Base-by-base conservation (phyloP, 2,888 invertebrate species). In the Andricus quercusramuli region DNA sequence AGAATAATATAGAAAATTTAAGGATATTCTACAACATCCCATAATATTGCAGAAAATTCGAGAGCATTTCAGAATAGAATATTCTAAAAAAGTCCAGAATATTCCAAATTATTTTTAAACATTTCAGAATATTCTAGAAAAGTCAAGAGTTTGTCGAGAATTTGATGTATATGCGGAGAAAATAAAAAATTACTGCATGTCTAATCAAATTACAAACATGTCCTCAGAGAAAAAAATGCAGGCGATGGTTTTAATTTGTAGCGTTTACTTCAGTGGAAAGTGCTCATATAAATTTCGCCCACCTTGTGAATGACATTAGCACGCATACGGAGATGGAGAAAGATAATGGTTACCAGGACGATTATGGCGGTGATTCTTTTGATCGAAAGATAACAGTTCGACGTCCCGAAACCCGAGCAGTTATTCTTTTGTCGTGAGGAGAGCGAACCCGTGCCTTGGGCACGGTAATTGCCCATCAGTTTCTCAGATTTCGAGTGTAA, bases 401-500 rank as follows among this genome's bases (percentile, higher is more conserved):
- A 56, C 47, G 78, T 82, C 47, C n/a, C 25, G 65, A 20, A 64
- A 56, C 51, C 65, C 74, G 79, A 80, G 82, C 79, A 74, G 56
- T 74, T 74, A 59, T 74, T 74, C 74, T 74, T 74, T 74, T 74
- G 74, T 74, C 74, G 56, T 56, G 51, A 74, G 56, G 37, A 51
- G 56, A 56, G 32, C 29, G n/a, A 70, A 29, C 32, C 68, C 29
- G 5, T 29, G 41, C 37, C 67, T 67, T 77, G 47, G 82, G 64
- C 37, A 32, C 25, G 51, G 78, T 83, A 84, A 84, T 84, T 83
- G 80, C 80, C 68, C 74, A 82, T 82, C 83, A 82, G 84, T 82
- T 84, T 83, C 83, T 84, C 83, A 80, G 83, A 83, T 84, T 83
- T 82, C 79, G 79, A 83, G 79, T 80, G 83, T 84, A 84, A 84